Evolutionary conservation across 1,140 invertebrate genomes (phyloP).

Genomic region (Alviniconcha marisindica): DNA sequence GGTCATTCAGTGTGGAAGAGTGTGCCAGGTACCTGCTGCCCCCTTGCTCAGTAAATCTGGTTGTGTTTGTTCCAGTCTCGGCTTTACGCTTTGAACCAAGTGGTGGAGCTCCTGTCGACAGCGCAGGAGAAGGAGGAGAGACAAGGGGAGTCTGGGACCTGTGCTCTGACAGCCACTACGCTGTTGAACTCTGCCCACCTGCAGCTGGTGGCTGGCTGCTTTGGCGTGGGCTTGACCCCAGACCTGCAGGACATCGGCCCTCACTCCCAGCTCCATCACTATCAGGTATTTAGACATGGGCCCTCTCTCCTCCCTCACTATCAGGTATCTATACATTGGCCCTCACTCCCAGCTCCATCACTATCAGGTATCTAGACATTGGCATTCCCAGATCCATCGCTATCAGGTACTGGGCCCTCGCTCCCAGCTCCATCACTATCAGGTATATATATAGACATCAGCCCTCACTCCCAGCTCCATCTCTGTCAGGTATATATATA

Average conservation of each 20-base stretch:
- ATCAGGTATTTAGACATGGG: constrained; percentile 63
- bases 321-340: too few relatives aligned
- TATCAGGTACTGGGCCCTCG: too few relatives aligned
- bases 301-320: too few relatives aligned
- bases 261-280: constrained; percentile 67
- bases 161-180: constrained; percentile 58
- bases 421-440: too few relatives aligned
- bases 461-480: too few relatives aligned
- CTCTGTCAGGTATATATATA: too few relatives aligned
- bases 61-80: constrained; percentile 75
- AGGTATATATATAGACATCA: too few relatives aligned
- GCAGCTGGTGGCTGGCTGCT: constrained; percentile 81
- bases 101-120: constrained; percentile 76
- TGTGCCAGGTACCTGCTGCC: too few relatives aligned
- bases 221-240: constrained; percentile 77
- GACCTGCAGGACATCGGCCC: constrained; percentile 49
- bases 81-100: constrained; percentile 77
- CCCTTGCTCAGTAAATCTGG: too few relatives aligned
- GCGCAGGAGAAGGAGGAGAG: constrained; percentile 62
- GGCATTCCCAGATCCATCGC: too few relatives aligned
- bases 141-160: constrained; percentile 28
- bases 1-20: too few relatives aligned
- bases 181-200: constrained; percentile 78
- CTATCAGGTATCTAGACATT: too few relatives aligned
- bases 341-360: constrained; percentile 64